Evolutionary conservation across 2,113 vertebrate species (phyloP).

Genomic region (Rhinogobius similis): DNA sequence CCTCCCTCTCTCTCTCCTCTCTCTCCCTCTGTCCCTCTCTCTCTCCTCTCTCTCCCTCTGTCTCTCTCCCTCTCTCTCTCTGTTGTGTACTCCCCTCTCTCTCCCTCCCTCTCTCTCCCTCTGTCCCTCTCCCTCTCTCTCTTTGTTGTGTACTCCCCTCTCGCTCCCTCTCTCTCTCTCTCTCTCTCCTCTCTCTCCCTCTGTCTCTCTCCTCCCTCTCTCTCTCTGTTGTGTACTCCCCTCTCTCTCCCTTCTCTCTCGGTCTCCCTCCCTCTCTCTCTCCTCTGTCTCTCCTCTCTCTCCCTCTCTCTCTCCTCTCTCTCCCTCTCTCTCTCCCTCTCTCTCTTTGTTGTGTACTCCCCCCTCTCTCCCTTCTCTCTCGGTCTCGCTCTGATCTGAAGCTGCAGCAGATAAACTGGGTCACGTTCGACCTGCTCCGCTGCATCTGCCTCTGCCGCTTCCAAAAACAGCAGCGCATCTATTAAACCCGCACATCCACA

Average conservation of each 20-base stretch:
- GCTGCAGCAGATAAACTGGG: conserved; percentile 37
- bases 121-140: too few species aligned
- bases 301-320: too few species aligned
- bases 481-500: neutral
- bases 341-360: too few species aligned
- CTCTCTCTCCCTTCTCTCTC: too few species aligned
- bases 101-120: too few species aligned
- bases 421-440: conserved; percentile 43
- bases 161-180: neutral
- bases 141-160: neutral
- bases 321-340: neutral
- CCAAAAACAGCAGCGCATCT: neutral
- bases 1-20: neutral
- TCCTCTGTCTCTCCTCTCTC: too few species aligned
- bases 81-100: too few species aligned
- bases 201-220: neutral
- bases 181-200: neutral
- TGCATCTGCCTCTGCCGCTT: conserved; percentile 35
- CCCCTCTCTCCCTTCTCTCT: neutral
- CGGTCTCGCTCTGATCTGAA: neutral
- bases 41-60: neutral
- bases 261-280: neutral
- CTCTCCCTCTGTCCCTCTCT: neutral
- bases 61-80: too few species aligned
- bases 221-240: neutral